These are phyloP conservation scores for Oreohelix idahoensis DNA, from an alignment of 1,140 invertebrate genomes.

Conservation along the genomic window DNA sequence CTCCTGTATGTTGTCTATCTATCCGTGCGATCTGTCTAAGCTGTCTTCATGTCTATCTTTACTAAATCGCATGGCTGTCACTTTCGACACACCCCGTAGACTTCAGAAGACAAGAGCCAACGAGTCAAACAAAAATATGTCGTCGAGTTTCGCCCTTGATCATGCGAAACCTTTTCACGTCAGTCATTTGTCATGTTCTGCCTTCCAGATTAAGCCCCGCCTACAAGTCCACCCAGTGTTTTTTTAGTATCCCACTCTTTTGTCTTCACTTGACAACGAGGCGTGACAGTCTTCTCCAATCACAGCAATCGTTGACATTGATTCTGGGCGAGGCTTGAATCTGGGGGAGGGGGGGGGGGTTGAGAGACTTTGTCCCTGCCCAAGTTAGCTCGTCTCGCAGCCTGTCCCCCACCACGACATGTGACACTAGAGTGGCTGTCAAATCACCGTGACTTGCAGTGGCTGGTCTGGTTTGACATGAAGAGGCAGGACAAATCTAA, in stretches of 20 bases:
- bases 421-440: neutral
- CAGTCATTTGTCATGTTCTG: neutral
- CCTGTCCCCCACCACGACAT: neutral
- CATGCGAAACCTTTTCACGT: neutral
- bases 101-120: no score
- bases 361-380: neutral
- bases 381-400: neutral
- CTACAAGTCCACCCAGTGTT: neutral
- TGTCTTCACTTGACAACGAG: neutral
- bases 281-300: neutral
- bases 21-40: no score
- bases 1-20: no score
- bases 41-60: no score
- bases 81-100: no score
- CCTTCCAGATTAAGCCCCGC: neutral
- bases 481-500: neutral
- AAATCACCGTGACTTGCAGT: neutral
- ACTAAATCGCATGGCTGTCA: no score
- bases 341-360: no score
- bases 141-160: neutral
- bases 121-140: neutral
- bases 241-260: neutral
- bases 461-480: neutral
- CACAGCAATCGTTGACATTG: neutral
- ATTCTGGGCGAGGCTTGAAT: conserved; percentile 3